These are phyloP conservation scores for Cantharis lateralis DNA, from an alignment of 2,888 invertebrate species.

Conservation along the genomic window DNA sequence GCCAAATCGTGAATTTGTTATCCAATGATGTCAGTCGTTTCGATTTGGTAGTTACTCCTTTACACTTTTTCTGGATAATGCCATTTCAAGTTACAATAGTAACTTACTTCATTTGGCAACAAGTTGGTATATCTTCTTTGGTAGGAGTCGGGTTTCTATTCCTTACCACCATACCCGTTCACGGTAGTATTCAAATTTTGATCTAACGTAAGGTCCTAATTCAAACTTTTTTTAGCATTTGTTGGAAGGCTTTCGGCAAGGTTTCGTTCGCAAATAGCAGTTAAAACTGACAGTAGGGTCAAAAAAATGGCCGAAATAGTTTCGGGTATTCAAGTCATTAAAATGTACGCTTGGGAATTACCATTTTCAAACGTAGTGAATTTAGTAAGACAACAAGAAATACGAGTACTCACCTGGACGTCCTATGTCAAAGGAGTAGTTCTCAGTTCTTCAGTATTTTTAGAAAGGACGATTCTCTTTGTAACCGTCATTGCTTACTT, in stretches of 20 bases:
- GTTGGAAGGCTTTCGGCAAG: constrained; percentile 35
- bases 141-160: constrained; percentile 65
- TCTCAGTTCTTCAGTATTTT: constrained; percentile 76
- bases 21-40: constrained; percentile 85
- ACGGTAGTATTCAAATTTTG: constrained; percentile 49
- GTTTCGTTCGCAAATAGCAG: constrained; percentile 53
- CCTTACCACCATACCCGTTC: constrained; percentile 57
- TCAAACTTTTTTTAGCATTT: constrained; percentile 19
- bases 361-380: constrained; percentile 59
- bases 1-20: constrained; percentile 81
- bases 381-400: constrained; percentile 34
- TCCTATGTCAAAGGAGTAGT: constrained; percentile 70
- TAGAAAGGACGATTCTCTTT: constrained; percentile 79
- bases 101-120: constrained; percentile 62
- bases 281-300: constrained; percentile 65
- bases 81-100: constrained; percentile 72
- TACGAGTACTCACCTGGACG: constrained; percentile 37
- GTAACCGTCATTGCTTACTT: constrained; percentile 77
- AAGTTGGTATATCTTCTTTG: constrained; percentile 60
- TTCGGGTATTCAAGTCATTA: constrained; percentile 70
- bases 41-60: constrained; percentile 68
- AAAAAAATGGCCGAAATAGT: constrained; percentile 73
- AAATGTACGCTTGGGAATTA: constrained; percentile 76
- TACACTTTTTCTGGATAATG: constrained; percentile 81
- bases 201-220: background rate